Base-by-base conservation (phyloP, 2,113 vertebrate species). In the Egretta garzetta region DNA sequence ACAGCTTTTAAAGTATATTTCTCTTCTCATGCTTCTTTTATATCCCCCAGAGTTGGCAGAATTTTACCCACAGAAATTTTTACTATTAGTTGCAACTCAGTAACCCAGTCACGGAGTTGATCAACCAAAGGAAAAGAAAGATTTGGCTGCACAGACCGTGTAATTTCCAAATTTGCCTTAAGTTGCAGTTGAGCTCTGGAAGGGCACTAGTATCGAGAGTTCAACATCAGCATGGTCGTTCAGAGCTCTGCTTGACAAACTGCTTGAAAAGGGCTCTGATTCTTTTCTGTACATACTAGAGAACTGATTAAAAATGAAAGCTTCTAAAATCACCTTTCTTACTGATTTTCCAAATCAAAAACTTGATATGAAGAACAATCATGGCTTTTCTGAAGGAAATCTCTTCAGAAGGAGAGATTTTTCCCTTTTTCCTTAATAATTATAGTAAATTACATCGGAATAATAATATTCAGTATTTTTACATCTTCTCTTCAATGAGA, bases 281-380 rank as follows among this genome's bases (percentile, higher is more conserved):
- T 77, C n/a, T 93, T 85, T 68, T 63, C 39, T 58, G 14, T n/a
- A 49, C 22, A 11, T 68, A 22, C 19, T 8, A 66, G 43, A 92
- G 55, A 91, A 80, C 7, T 30, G 24, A 56, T 68, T 95, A 12
- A 92, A 86, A 88, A 37, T 20, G 8, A 81, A 90, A 86, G 13
- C 28, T 83, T 86, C 75, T 63, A 68, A 86, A 95, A 92, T 88
- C 55, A 66, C 27, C 14, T 62, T 28, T 77, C 20, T 95, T 45
- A 49, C 39, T 33, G 23, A 83, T 91, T 86, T 94, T 89, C 30
- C 50, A 60, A 71, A 80, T 81, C 76, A 88, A 93, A 95, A 88
- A 70, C 11, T 71, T 81, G 6, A 74, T n/a, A 27, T n/a, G 19
- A 82, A 87, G n/a, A 87, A 91, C 19, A 88, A 83, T 91, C 60